Base-by-base conservation (phyloP, 2,888 invertebrate genomes). In the Lepetodrilus schrolli region DNA sequence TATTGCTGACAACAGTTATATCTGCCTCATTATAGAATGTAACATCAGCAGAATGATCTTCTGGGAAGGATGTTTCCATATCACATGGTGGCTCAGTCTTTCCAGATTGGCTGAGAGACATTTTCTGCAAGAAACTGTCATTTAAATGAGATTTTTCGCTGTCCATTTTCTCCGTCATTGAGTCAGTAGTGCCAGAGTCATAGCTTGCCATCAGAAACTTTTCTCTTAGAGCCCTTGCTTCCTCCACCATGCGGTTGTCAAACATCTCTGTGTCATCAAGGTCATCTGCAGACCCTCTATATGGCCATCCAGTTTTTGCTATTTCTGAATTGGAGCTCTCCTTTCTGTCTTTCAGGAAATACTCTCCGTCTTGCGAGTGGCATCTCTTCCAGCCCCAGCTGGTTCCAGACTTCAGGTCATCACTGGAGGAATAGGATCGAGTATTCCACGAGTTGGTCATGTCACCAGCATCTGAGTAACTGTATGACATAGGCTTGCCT, bases 331-430 rank as follows among this genome's bases (percentile, higher is more conserved):
- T 86, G n/a, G 84, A 82, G 23, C 75, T 65, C 51, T 86, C 83
- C 74, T 85, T 87, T 70, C 80, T 79, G 26, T 80, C 78, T 74
- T 85, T 86, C 21, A 80, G 66, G 26, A 82, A 79, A 30, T 81
- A 78, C 23, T 85, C 84, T 71, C 81, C 83, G 73, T 86, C 86
- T 70, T 85, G 93, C 93, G 78, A 96, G 89, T 83, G 94, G 93
- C n/a, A 94, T 93, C 8, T 95, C 95, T 90, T 95, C 95, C 70
- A 93, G 36, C 72, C 66, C 10, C 43, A 13, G 13, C 10, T 4
- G 7, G 26, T 21, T 13, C 10, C 23, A 20, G 13, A 37, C 0
- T 65, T 43, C 0, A 36, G 20, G 20, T 7, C 23, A 8, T 30
- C 30, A 30, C 4, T 43, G 7, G 38, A 51, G 2, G 51, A 51